Percentiles rank a stretch among this genome's conserved stretches.
Conservation (phyloP, 2,888 invertebrate species). For the Ennomos fuscantarius region DNA sequence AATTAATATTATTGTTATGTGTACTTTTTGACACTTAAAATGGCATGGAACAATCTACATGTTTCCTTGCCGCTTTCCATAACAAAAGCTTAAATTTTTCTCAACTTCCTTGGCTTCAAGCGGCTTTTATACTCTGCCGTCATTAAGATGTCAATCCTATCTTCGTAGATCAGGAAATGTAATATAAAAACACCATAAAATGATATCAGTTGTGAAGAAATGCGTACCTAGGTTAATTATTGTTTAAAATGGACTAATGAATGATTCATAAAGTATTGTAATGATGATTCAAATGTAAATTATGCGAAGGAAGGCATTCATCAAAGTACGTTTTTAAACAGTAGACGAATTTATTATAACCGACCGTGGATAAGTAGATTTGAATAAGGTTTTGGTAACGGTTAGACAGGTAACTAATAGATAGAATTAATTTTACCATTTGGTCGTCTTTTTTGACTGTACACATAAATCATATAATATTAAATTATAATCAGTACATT, state of each 20-base stretch:
- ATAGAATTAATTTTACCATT: constrained; percentile 10
- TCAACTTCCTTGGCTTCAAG: neutral
- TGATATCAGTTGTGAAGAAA: constrained; percentile 33
- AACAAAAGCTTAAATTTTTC: neutral
- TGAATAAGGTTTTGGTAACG: constrained; percentile 25
- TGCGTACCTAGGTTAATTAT: constrained; percentile 22
- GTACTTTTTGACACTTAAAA: no score
- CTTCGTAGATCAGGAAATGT: constrained; percentile 17
- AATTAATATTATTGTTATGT: no score
- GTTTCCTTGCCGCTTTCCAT: neutral
- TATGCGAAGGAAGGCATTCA: constrained; percentile 40
- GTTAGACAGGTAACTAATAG: no score
- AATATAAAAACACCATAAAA: constrained; percentile 12
- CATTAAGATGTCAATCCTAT: neutral
- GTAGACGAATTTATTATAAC: constrained; percentile 28
- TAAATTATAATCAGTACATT: no score
- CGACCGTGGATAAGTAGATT: constrained; percentile 30
- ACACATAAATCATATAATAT: no score
- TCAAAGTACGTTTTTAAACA: constrained; percentile 34
- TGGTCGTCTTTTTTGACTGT: neutral
- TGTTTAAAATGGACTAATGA: constrained; percentile 35
- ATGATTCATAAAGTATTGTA: constrained; percentile 37
- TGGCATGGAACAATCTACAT: neutral
- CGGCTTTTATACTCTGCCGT: neutral
- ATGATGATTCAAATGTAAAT: constrained; percentile 37